These are phyloP conservation scores for Caenorhabditis doughertyi DNA, from an alignment of 2,888 invertebrate genomes.

Conservation along the genomic window DNA sequence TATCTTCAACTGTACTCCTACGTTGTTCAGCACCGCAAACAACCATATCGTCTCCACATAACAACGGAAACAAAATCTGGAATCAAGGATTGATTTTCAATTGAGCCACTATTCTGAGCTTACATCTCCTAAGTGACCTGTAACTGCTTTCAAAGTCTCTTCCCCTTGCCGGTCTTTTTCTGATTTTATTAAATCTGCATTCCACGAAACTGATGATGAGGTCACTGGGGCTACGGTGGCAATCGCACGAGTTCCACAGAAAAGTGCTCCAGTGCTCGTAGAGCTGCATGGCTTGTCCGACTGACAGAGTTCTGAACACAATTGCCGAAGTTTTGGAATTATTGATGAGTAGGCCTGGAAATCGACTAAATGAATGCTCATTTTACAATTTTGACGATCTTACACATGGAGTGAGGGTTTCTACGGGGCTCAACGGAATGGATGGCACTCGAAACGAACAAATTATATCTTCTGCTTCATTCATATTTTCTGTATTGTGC, in stretches of 20 bases:
- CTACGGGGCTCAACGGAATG: conserved; percentile 57
- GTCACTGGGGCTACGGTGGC: conserved; percentile 15
- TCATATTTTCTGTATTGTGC: conserved; percentile 58
- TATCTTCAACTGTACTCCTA: conserved; percentile 73
- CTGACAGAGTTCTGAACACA: conserved; percentile 12
- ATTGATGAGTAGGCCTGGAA: conserved; percentile 50
- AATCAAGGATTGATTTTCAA: conserved; percentile 16
- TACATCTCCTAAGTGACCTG: conserved; percentile 68
- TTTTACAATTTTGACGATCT: not conserved
- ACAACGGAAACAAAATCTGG: conserved; percentile 74
- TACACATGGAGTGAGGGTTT: conserved; percentile 70
- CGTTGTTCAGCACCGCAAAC: conserved; percentile 76
- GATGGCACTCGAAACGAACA: conserved; percentile 63
- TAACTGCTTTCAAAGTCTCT: conserved; percentile 67
- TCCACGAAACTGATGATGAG: conserved; percentile 7
- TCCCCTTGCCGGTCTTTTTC: conserved; percentile 45
- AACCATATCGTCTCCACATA: conserved; percentile 75
- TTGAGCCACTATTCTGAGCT: not conserved
- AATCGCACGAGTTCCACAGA: conserved; percentile 43
- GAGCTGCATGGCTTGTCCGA: not conserved
- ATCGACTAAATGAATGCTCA: not conserved
- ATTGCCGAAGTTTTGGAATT: conserved; percentile 33
- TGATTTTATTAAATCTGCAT: conserved; percentile 2
- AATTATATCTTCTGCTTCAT: conserved; percentile 62
- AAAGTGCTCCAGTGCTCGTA: conserved; percentile 23